Evolutionary conservation across 2,113 vertebrate genomes (phyloP).

Genomic region (Triplophysa rosa): DNA sequence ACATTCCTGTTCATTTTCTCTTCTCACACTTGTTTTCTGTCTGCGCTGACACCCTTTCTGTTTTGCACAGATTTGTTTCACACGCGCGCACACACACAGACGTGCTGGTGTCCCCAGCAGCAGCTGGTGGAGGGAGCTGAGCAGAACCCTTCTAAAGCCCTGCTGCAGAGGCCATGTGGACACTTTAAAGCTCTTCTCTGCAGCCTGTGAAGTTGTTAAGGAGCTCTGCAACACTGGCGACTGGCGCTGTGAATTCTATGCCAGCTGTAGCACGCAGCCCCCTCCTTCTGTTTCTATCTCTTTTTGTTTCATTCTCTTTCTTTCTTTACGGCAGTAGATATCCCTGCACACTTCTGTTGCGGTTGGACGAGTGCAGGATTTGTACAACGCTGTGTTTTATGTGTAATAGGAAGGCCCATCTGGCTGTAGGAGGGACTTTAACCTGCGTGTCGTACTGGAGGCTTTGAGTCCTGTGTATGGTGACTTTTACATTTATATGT

Average conservation of each 20-base stretch:
- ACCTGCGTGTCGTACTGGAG: slow-evolving; percentile 10
- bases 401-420: slow-evolving; percentile 51
- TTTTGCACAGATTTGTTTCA: slow-evolving; percentile 40
- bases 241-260: slow-evolving; percentile 78
- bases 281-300: slow-evolving; percentile 58
- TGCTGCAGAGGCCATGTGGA: slow-evolving; percentile 78
- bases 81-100: slow-evolving; percentile 39
- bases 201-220: slow-evolving; percentile 82
- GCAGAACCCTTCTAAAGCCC: slow-evolving; percentile 74
- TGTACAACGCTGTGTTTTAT: slow-evolving; percentile 45
- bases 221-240: slow-evolving; percentile 79
- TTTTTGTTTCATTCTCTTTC: slow-evolving; percentile 28
- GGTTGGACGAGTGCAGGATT: slow-evolving; percentile 17
- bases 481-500: too few relatives aligned
- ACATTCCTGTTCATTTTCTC: neutral
- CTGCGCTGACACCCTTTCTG: slow-evolving; percentile 3
- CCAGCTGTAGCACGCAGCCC: slow-evolving; percentile 74
- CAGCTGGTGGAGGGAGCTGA: slow-evolving; percentile 60
- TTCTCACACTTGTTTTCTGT: neutral
- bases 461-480: too few relatives aligned
- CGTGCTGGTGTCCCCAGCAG: slow-evolving; percentile 56
- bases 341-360: slow-evolving; percentile 23
- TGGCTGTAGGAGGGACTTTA: slow-evolving; percentile 43
- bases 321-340: slow-evolving; percentile 40
- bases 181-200: slow-evolving; percentile 82